Base-by-base conservation (phyloP, 1,140 invertebrate species). In the Sipha flava region DNA sequence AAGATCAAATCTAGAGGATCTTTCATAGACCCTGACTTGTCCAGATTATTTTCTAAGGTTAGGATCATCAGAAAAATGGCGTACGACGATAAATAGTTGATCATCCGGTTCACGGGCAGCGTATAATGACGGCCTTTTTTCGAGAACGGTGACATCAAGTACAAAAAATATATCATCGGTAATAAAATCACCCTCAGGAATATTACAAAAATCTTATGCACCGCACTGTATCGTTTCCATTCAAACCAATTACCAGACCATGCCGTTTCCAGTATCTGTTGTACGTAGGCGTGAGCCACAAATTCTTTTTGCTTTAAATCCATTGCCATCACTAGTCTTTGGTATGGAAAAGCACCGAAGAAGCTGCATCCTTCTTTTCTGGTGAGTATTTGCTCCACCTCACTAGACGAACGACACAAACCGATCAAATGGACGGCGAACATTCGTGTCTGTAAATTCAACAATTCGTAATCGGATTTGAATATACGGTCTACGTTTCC, bases 301-400 rank as follows among this genome's bases (percentile, higher is more conserved):
- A 93, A 93, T 83, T 88, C 88, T 84, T 92, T 92, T 83, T 93
- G 91, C 82, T 90, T 89, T 82, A 89, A 90, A 83, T 92, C 90
- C 79, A 93, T 87, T 0, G 91, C 92, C 77, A 92, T 84, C 68
- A 91, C 87, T 3, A 93, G 84, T 34, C 92, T 84, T 2, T 90
- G 90, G 66, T 87, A 88, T 10, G 83, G 84, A 62, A 87, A 88
- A 45, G 85, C 86, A 73, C 80, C 84, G 83, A 79, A 82, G 83
- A 82, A 84, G 40, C 84, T 47, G 81, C 80, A 82, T 5, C 88
- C 87, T 4, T 82, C 80, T 1, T 80, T 84, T 81, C 89, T 88
- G 47, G 86, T 87, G 18, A 93, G 85, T n/a, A n/a, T n/a, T n/a
- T n/a, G n/a, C n/a, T n/a, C n/a, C n/a, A n/a, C n/a, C n/a, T 93